phyloP scores from a whole-genome alignment of 2,797 vertebrate genomes.

The Mormyrus hasselquistii region DNA sequence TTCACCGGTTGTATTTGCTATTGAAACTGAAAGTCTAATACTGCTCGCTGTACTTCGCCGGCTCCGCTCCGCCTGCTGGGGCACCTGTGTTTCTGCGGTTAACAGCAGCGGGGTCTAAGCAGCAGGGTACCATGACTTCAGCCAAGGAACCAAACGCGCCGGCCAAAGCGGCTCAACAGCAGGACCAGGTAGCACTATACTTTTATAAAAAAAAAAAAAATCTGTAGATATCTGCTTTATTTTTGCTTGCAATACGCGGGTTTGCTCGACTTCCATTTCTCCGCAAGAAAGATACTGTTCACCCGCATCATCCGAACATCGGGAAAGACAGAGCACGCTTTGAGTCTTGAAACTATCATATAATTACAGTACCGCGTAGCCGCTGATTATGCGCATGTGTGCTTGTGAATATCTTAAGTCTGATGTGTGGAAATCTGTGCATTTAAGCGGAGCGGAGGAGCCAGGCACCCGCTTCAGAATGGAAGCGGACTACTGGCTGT shows the following conservation, averaged over 20 bases:
- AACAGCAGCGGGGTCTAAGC: slow-evolving; percentile 31
- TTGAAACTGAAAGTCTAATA: slow-evolving; percentile 19
- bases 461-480: neutral
- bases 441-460: neutral
- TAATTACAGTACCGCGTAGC: neutral
- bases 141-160: slow-evolving; percentile 74
- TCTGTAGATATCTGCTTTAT: neutral
- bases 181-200: slow-evolving; percentile 73
- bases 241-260: neutral
- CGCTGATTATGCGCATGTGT: neutral
- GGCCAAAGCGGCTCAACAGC: slow-evolving; percentile 74
- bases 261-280: neutral
- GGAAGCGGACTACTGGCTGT: neutral
- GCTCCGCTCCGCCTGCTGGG: slow-evolving; percentile 28
- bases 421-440: neutral
- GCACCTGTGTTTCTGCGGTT: slow-evolving; percentile 15
- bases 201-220: neutral
- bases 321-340: neutral
- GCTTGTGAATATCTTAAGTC: neutral
- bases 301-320: neutral
- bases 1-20: slow-evolving; percentile 5
- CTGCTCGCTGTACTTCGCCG: slow-evolving; percentile 20
- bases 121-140: slow-evolving; percentile 75
- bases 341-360: neutral
- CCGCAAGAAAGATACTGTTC: neutral